Evolutionary conservation across 2,113 vertebrate genomes (phyloP).

Genomic region (Vanacampus margaritifer): DNA sequence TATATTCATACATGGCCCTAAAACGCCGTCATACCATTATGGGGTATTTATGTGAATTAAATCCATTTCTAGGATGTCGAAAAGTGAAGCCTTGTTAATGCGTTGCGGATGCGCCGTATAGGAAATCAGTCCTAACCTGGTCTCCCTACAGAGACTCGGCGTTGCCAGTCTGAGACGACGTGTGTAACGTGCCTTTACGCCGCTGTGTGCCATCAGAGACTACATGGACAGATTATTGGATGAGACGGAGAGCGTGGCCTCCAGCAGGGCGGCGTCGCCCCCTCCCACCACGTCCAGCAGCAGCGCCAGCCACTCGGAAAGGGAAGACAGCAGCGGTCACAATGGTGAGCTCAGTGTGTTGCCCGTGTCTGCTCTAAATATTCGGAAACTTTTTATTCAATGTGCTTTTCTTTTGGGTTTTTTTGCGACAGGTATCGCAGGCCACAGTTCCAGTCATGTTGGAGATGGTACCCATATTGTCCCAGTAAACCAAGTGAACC

Average conservation of each 20-base stretch:
- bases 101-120: neutral
- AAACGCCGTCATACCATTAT: too few relatives aligned
- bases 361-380: neutral
- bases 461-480: constrained; percentile 50
- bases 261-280: constrained; percentile 82
- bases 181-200: constrained; percentile 19
- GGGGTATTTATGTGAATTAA: too few relatives aligned
- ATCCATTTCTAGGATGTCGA: too few relatives aligned
- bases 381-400: neutral
- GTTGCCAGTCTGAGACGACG: too few relatives aligned
- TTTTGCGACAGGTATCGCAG: constrained; percentile 71
- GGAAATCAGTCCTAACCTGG: neutral
- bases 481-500: constrained; percentile 70
- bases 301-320: constrained; percentile 85
- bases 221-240: constrained; percentile 92
- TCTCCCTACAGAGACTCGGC: neutral
- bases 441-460: constrained; percentile 65
- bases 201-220: constrained; percentile 74
- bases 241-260: constrained; percentile 87
- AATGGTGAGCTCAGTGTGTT: constrained; percentile 76
- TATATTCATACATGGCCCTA: too few relatives aligned
- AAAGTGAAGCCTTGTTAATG: neutral
- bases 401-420: neutral
- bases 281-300: constrained; percentile 86
- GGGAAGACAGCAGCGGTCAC: constrained; percentile 82